Conservation (phyloP, 2,888 invertebrate species). For the Cheiracanthium punctorium region DNA sequence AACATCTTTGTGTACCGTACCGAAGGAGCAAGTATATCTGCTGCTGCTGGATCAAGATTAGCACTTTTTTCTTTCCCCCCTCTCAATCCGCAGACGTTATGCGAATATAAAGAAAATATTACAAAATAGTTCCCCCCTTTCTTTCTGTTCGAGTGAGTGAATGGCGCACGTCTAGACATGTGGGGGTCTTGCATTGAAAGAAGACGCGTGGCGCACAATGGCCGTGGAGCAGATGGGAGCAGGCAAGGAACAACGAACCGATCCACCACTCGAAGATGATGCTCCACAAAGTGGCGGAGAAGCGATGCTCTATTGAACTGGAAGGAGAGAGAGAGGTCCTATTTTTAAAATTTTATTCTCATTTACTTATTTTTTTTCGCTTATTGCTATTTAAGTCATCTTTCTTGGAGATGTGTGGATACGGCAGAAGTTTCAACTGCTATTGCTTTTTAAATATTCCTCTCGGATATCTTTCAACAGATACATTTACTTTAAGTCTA, state of each 20-base stretch:
- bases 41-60: neutral
- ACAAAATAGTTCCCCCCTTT: neutral
- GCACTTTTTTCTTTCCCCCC: too few species aligned
- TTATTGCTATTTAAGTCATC: too few species aligned
- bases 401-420: too few species aligned
- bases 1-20: neutral
- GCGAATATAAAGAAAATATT: neutral
- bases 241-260: neutral
- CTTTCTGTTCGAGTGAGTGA: neutral
- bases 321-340: too few species aligned
- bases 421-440: too few species aligned
- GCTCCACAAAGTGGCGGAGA: conserved; percentile 22
- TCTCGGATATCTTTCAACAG: too few species aligned
- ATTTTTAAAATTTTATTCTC: too few species aligned
- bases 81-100: neutral
- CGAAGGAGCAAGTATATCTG: neutral
- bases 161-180: conserved; percentile 36
- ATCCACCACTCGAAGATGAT: conserved; percentile 17
- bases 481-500: too few species aligned
- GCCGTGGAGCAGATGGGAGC: conserved; percentile 11
- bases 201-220: conserved; percentile 50
- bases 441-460: too few species aligned
- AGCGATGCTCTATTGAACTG: conserved; percentile 10
- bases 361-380: too few species aligned
- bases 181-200: conserved; percentile 15